Percentiles rank a stretch among this genome's conserved stretches.
phyloP scores from a whole-genome alignment of 2,113 vertebrate genomes.

The Bufo gargarizans region DNA sequence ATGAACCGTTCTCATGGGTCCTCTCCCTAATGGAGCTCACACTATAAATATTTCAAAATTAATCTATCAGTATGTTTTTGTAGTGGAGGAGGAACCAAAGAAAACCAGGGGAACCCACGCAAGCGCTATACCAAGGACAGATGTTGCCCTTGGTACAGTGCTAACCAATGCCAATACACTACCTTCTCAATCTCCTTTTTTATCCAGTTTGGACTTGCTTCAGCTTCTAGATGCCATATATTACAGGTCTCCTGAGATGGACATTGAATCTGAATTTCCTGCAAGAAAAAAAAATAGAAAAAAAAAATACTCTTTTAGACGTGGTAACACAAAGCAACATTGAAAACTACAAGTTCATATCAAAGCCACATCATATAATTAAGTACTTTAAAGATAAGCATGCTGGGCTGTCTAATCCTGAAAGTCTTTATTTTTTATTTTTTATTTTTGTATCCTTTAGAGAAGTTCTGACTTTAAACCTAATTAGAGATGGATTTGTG shows the following conservation, averaged over 20 bases:
- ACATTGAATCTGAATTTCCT: conserved; percentile 61
- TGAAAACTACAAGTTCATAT: conserved; percentile 2
- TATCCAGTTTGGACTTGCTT: conserved; percentile 83
- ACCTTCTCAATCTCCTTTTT: conserved; percentile 78
- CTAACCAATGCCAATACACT: background rate
- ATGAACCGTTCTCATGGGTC: too few relatives aligned
- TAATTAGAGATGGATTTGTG: conserved; percentile 50
- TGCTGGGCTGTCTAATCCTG: conserved; percentile 28
- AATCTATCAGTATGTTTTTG: too few relatives aligned
- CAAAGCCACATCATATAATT: conserved; percentile 47
- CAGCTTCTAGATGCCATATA: conserved; percentile 80
- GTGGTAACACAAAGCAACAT: background rate
- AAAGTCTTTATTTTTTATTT: conserved; percentile 44
- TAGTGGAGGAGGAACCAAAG: too few relatives aligned
- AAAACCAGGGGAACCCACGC: too few relatives aligned
- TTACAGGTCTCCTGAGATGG: conserved; percentile 67
- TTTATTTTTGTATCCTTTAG: conserved; percentile 21
- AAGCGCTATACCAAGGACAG: too few relatives aligned
- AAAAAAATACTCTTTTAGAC: background rate
- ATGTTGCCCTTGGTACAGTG: too few relatives aligned
- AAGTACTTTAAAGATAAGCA: conserved; percentile 53
- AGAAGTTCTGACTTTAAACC: conserved; percentile 48
- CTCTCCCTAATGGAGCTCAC: too few relatives aligned
- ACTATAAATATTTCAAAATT: too few relatives aligned
- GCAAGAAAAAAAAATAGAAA: conserved; percentile 55